Conservation (phyloP, 1,140 invertebrate species). For the Mercenaria mercenaria region DNA sequence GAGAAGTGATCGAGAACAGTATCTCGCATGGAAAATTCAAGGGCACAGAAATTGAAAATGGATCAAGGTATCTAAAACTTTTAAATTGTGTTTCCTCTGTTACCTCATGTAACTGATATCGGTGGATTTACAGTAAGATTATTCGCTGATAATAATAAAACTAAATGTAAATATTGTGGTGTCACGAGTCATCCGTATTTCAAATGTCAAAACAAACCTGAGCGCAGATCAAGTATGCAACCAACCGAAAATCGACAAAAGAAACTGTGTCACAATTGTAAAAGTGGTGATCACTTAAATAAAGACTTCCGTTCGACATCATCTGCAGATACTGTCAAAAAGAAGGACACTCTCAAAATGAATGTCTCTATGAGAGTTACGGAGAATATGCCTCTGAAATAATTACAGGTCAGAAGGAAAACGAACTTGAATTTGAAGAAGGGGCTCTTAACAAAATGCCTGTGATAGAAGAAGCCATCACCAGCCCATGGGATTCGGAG, state of each 20-base stretch:
- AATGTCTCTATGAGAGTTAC: background rate
- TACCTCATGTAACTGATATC: background rate
- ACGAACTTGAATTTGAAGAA: no score
- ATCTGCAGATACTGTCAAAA: background rate
- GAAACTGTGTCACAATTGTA: background rate
- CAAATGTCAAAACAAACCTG: background rate
- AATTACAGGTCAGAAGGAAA: background rate
- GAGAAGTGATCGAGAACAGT: background rate
- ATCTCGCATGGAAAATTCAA: background rate
- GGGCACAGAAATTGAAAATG: constrained; percentile 47
- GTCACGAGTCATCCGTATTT: constrained; percentile 41
- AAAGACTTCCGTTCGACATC: background rate
- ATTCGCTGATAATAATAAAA: constrained; percentile 57
- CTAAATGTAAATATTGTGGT: constrained; percentile 30
- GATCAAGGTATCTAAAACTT: constrained; percentile 45
- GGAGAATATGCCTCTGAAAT: background rate
- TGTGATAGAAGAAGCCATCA: no score
- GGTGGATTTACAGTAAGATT: constrained; percentile 40
- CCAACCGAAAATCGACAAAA: background rate
- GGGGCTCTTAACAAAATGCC: no score
- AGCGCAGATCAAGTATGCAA: background rate
- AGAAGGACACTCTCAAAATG: background rate
- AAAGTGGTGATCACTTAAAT: background rate
- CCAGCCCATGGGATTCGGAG: no score
- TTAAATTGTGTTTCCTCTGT: constrained; percentile 1